These are phyloP conservation scores for Anoplopoma fimbria DNA, from an alignment of 2,113 vertebrate species.

Conservation along the genomic window DNA sequence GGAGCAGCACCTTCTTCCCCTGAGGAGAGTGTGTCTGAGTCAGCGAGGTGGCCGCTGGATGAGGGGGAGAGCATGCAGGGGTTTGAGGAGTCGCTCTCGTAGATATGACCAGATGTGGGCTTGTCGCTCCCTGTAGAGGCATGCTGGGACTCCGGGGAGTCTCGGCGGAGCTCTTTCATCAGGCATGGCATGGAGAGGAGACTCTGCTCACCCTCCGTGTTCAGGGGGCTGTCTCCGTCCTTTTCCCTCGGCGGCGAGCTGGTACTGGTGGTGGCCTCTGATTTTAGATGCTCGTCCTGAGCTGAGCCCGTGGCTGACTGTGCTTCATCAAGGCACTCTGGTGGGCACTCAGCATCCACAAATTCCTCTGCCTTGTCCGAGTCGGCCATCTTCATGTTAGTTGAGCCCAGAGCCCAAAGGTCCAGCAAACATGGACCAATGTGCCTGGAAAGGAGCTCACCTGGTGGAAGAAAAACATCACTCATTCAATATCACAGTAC, in stretches of 20 bases:
- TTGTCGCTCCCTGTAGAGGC: slow-evolving; percentile 90
- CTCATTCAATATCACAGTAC: slow-evolving; percentile 1
- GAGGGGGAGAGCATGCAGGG: slow-evolving; percentile 97
- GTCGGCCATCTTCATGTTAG: slow-evolving; percentile 97
- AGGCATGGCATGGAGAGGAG: slow-evolving; percentile 96
- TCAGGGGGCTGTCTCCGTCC: slow-evolving; percentile 80
- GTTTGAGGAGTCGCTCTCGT: slow-evolving; percentile 97
- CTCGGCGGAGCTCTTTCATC: slow-evolving; percentile 94
- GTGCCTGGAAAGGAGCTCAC: slow-evolving; percentile 72
- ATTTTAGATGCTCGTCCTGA: slow-evolving; percentile 85
- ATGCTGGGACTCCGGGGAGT: slow-evolving; percentile 92
- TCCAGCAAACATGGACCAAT: slow-evolving; percentile 84
- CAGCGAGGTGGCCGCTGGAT: slow-evolving; percentile 96
- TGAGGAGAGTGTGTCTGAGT: slow-evolving; percentile 96
- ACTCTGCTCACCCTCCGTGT: slow-evolving; percentile 84
- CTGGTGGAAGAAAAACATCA: slow-evolving; percentile 60
- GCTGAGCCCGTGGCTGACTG: slow-evolving; percentile 76
- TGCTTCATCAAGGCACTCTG: slow-evolving; percentile 85
- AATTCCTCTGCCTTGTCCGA: slow-evolving; percentile 91
- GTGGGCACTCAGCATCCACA: slow-evolving; percentile 86
- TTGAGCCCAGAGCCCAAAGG: slow-evolving; percentile 78
- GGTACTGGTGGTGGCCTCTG: slow-evolving; percentile 83
- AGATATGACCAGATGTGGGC: slow-evolving; percentile 79
- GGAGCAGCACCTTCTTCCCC: slow-evolving; percentile 86
- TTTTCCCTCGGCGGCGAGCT: slow-evolving; percentile 83